Base-by-base conservation (phyloP, 2,888 invertebrate genomes). In the Rhynchonema sp. region DNA sequence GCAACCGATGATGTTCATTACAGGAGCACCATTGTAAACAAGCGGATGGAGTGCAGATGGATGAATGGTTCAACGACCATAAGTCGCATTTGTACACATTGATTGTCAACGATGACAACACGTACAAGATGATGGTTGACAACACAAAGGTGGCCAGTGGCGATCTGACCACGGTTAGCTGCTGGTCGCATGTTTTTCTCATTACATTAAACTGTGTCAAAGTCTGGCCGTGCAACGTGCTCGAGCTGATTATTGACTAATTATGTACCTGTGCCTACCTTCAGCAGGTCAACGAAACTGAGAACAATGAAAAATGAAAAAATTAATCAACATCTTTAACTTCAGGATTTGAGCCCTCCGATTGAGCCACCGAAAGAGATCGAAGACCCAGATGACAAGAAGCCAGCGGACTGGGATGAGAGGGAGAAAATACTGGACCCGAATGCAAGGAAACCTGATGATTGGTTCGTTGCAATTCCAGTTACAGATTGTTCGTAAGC, bases 381-480 rank as follows among this genome's bases (percentile, higher is more conserved):
- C 68, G 87, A 88, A 69, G 96, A 96, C 77, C 88, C 89, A 0
- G 76, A 82, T 49, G 94, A 82, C 68, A 74, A 71, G 60, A 82
- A 82, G 73, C 98, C 98, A 0, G 82, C 81, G 0, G 86, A 91
- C 71, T 98, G 98, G 98, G 98, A 98, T 74, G 96, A 96, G 69
- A 81, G 89, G 67, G 85, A 85, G 74, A 86, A 84, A 62, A 89
- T 94, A 64, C 82, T 87, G 0, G 91, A 94, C 74, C 85, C 87
- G 1, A 80, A 83, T 56, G 81, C 92, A 0, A 78, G 78, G 0
- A 96, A 96, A 73, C 96, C 96, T 0, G 87, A 84, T 0, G 92
- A 96, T 73, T 98, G 96, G 79, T 75, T 65, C 65, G 73, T 27
- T 1, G 23, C 6, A 38, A 6, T 6, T 38, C 9, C 38, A 38